These are phyloP conservation scores for Cochlearius cochlearius DNA, from an alignment of 2,113 vertebrate genomes.

Conservation along the genomic window DNA sequence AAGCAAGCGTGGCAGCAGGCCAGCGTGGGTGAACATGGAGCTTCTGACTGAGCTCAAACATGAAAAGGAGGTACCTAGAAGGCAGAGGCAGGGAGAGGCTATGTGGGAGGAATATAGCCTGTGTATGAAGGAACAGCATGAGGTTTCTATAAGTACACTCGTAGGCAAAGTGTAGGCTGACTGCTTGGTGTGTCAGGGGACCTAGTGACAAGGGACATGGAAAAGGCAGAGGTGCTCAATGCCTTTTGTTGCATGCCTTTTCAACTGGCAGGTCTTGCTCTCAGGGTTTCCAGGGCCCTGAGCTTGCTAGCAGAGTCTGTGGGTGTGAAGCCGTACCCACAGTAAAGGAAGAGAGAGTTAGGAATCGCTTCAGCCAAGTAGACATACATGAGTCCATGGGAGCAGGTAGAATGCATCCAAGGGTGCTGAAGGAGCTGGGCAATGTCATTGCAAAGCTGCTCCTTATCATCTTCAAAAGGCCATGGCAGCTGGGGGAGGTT, in stretches of 20 bases:
- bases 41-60: neutral
- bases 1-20: neutral
- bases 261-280: neutral
- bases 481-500: neutral
- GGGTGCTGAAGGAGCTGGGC: neutral
- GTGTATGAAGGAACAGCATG: neutral
- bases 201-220: neutral
- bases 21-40: neutral
- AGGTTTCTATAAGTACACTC: neutral
- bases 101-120: neutral
- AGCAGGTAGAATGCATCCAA: neutral
- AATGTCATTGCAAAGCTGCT: neutral
- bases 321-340: neutral
- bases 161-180: neutral
- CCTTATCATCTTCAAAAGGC: neutral
- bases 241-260: neutral
- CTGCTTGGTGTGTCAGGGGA: neutral
- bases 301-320: neutral
- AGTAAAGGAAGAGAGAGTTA: neutral
- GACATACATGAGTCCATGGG: neutral
- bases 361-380: neutral
- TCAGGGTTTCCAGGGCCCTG: neutral
- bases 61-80: fast-evolving
- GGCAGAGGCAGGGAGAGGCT: neutral
- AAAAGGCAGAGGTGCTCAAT: neutral